phyloP scores from a whole-genome alignment of 2,888 invertebrate genomes.

The Pseudococcus viburni region DNA sequence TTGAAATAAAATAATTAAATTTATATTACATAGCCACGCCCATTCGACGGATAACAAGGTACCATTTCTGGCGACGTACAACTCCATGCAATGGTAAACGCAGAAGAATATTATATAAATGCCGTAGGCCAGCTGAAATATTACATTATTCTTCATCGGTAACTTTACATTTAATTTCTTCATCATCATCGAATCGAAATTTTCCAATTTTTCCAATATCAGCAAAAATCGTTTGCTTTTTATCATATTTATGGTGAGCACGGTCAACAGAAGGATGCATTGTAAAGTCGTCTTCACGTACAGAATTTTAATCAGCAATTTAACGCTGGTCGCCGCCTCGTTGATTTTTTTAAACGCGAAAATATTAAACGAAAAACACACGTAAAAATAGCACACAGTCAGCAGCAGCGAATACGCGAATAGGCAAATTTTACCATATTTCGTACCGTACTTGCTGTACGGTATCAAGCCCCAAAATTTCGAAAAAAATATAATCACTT shows the following conservation, averaged over 20 bases:
- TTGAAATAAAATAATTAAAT: conserved; percentile 62
- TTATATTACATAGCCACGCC: conserved; percentile 58
- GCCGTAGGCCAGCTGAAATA: conserved; percentile 47
- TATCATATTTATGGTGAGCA: conserved; percentile 48
- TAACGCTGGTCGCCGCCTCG: conserved; percentile 25
- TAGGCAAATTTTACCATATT: conserved; percentile 20
- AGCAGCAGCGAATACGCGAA: conserved; percentile 52
- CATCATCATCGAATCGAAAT: conserved; percentile 57
- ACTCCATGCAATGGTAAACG: conserved; percentile 56
- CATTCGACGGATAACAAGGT: conserved; percentile 51
- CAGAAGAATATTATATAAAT: conserved; percentile 56
- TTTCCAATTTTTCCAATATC: conserved; percentile 42
- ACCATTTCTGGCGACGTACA: conserved; percentile 45
- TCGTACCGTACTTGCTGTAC: conserved; percentile 30
- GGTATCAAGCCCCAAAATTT: conserved; percentile 63
- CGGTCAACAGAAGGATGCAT: conserved; percentile 48
- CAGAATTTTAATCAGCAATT: conserved; percentile 59
- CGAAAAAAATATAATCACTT: conserved; percentile 57
- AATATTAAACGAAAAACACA: conserved; percentile 55
- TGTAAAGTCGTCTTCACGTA: conserved; percentile 59
- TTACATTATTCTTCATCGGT: conserved; percentile 18
- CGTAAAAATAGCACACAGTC: conserved; percentile 60
- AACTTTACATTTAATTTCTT: conserved; percentile 55
- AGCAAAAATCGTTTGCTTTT: conserved; percentile 58
- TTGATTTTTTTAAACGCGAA: conserved; percentile 52